Percentiles rank a stretch among this genome's conserved stretches.
These are phyloP conservation scores for Myotis daubentonii DNA, from an alignment of 2,797 vertebrate genomes.

Conservation along the genomic window DNA sequence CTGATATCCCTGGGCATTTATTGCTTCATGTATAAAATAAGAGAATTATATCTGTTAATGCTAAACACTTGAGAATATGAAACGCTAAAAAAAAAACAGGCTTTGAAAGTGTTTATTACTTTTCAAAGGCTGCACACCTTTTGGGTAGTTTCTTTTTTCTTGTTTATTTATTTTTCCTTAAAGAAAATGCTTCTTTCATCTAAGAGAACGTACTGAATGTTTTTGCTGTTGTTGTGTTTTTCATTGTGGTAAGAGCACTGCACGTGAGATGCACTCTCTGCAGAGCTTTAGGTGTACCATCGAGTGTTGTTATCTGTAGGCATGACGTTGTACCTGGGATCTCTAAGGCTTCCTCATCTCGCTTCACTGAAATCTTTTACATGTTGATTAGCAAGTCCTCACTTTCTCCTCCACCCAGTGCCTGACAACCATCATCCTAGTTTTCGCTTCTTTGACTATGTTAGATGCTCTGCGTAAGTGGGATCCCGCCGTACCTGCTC, in stretches of 20 bases:
- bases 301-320: accelerated
- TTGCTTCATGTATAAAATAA: not conserved
- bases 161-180: not conserved
- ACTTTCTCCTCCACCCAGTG: not conserved
- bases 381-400: not conserved
- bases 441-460: not conserved
- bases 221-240: not conserved
- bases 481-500: too few relatives aligned
- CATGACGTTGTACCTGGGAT: not conserved
- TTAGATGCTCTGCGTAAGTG: not conserved
- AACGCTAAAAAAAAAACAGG: not conserved
- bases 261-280: not conserved
- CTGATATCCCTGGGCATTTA: not conserved
- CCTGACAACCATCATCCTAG: not conserved
- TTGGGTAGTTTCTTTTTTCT: not conserved
- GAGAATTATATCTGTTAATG: not conserved
- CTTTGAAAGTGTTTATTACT: not conserved
- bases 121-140: not conserved
- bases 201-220: not conserved
- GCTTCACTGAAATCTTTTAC: not conserved
- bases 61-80: not conserved
- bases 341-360: not conserved
- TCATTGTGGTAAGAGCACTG: not conserved
- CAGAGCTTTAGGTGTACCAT: not conserved
- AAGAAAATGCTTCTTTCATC: not conserved